A percentile compares a stretch with the other conserved stretches of the same genome.
Conservation (phyloP, 2,888 invertebrate genomes). For the Drosophila fungiperda region DNA sequence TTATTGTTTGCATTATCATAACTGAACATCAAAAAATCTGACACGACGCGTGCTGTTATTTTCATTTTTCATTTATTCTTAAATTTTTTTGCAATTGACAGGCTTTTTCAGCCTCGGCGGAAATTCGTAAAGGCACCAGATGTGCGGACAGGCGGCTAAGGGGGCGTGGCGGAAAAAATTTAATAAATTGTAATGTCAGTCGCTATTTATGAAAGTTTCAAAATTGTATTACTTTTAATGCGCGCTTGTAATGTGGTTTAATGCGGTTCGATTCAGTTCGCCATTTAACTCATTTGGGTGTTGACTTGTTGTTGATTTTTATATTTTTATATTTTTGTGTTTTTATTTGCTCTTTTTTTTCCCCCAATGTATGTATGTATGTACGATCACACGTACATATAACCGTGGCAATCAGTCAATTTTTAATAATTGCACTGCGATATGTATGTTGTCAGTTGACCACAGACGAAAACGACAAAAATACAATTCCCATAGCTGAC, state of each 20-base stretch:
- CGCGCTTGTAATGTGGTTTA: constrained; percentile 61
- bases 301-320: constrained; percentile 37
- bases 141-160: constrained; percentile 3
- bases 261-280: constrained; percentile 52
- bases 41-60: constrained; percentile 74
- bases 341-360: constrained; percentile 15
- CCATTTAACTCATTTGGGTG: constrained; percentile 72
- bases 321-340: not conserved
- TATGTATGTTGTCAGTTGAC: constrained; percentile 59
- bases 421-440: constrained; percentile 67
- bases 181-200: constrained; percentile 56
- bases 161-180: constrained; percentile 19
- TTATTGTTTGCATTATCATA: constrained; percentile 70
- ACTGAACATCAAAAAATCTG: constrained; percentile 70
- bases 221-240: constrained; percentile 69
- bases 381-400: constrained; percentile 7
- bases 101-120: constrained; percentile 45
- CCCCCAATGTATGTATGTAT: constrained; percentile 13
- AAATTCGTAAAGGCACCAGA: constrained; percentile 23
- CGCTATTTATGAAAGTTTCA: constrained; percentile 65
- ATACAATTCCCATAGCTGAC: not conserved
- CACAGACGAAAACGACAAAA: constrained; percentile 36
- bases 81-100: constrained; percentile 56
- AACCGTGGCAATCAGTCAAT: constrained; percentile 61
- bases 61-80: constrained; percentile 2